Evolutionary conservation across 2,888 invertebrate genomes (phyloP).

Genomic region (Gonocerus acuteangulatus): DNA sequence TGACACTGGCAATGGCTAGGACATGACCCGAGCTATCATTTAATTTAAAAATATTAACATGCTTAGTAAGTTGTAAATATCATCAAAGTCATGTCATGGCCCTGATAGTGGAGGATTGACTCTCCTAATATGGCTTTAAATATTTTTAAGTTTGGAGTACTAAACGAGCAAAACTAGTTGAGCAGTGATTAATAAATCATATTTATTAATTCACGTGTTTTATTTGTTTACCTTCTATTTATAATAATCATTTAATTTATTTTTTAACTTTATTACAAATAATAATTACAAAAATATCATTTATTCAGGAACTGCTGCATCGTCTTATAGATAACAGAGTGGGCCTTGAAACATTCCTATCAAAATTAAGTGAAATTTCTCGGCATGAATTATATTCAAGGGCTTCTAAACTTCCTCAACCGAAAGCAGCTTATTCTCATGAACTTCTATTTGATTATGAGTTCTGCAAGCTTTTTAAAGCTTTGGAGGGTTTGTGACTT

Average conservation of each 20-base stretch:
- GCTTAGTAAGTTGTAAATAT: no score
- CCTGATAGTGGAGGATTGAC: no score
- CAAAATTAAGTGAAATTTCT: conserved; percentile 76
- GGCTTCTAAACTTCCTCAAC: conserved; percentile 89
- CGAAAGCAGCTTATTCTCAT: conserved; percentile 58
- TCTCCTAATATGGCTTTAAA: no score
- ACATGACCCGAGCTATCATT: no score
- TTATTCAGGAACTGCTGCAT: conserved; percentile 57
- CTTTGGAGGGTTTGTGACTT: conserved; percentile 54
- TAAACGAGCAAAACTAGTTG: no score
- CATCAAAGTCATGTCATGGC: no score
- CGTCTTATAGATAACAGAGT: conserved; percentile 83
- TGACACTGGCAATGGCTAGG: no score
- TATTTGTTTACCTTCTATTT: neutral
- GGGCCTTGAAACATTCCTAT: conserved; percentile 78
- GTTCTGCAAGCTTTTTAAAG: conserved; percentile 86
- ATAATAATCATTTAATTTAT: neutral
- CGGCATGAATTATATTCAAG: conserved; percentile 85
- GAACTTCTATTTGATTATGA: conserved; percentile 89
- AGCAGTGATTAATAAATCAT: no score
- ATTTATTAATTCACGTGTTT: no score
- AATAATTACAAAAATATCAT: no score
- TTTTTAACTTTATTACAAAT: conserved; percentile 5
- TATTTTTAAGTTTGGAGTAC: no score
- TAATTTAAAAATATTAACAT: no score